These are phyloP conservation scores for Allygus modestus DNA, from an alignment of 2,888 invertebrate species.

Conservation along the genomic window DNA sequence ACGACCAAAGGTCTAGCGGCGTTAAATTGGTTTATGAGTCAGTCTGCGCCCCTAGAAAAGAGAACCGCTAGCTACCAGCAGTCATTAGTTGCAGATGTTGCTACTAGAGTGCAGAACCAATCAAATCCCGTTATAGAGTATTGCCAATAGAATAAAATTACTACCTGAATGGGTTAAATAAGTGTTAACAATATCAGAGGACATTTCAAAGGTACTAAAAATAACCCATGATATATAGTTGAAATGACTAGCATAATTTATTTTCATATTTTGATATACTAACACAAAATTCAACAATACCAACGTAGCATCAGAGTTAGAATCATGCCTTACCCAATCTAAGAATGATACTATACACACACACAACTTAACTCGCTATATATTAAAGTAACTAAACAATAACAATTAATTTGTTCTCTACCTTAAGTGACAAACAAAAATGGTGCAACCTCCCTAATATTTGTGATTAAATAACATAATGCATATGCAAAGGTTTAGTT, in stretches of 20 bases:
- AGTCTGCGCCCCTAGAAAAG: no score
- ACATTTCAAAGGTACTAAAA: no score
- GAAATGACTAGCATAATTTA: conserved; percentile 57
- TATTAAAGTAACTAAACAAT: neutral
- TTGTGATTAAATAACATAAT: conserved; percentile 12
- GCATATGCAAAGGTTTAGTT: neutral
- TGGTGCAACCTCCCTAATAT: conserved; percentile 35
- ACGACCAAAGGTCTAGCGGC: no score
- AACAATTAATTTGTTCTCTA: conserved; percentile 29
- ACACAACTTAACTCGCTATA: conserved; percentile 21
- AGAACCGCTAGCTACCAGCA: no score
- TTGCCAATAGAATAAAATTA: no score
- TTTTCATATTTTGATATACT: conserved; percentile 26
- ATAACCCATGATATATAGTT: neutral
- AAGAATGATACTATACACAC: conserved; percentile 36
- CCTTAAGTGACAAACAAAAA: conserved; percentile 1
- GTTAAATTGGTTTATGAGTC: no score
- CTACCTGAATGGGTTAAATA: no score
- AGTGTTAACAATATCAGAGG: no score
- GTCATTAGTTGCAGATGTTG: no score
- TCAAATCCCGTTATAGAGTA: no score
- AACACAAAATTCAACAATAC: conserved; percentile 56
- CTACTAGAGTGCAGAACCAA: no score
- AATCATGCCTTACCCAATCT: conserved; percentile 56
- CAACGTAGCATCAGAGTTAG: conserved; percentile 43